A percentile compares a stretch with the other conserved stretches of the same genome.
These are phyloP conservation scores for Drosophila varians DNA, from an alignment of 1,140 invertebrate genomes.

Conservation along the genomic window DNA sequence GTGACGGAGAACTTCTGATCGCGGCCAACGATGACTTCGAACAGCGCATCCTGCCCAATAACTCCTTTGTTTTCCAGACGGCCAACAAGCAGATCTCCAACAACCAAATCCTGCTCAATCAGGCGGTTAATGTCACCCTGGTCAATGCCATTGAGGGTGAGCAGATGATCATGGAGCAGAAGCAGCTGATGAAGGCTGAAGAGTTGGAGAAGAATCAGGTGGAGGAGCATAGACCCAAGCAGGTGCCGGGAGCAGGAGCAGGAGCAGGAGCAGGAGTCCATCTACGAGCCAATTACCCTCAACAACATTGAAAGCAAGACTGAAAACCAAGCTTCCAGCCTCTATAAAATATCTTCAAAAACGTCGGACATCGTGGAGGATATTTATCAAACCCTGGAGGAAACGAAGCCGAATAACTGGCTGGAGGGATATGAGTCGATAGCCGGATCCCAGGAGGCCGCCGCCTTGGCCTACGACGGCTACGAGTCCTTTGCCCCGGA, in stretches of 20 bases:
- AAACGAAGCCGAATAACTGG: constrained; percentile 49
- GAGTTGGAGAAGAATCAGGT: background rate
- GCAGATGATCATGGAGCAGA: constrained; percentile 76
- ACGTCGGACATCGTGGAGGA: constrained; percentile 44
- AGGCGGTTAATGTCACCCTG: constrained; percentile 71
- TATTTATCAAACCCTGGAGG: constrained; percentile 75
- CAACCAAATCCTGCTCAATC: constrained; percentile 66
- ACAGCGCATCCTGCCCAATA: constrained; percentile 71
- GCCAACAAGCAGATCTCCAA: constrained; percentile 70
- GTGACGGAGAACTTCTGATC: constrained; percentile 32
- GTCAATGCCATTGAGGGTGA: constrained; percentile 74
- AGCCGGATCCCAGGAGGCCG: constrained; percentile 57
- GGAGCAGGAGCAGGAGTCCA: constrained; percentile 37
- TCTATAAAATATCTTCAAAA: constrained; percentile 48
- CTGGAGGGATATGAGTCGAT: constrained; percentile 79
- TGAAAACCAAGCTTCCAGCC: constrained; percentile 57
- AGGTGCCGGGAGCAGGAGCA: background rate
- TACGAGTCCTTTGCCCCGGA: constrained; percentile 68
- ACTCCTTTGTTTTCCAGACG: constrained; percentile 69
- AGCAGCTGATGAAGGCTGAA: constrained; percentile 38
- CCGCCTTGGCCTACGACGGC: constrained; percentile 39
- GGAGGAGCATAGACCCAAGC: background rate
- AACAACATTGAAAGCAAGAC: constrained; percentile 51
- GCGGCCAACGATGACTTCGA: constrained; percentile 67
- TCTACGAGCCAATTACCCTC: constrained; percentile 74